Evolutionary conservation across 1,140 invertebrate genomes (phyloP).

Genomic region (Metopolophium dirhodum): DNA sequence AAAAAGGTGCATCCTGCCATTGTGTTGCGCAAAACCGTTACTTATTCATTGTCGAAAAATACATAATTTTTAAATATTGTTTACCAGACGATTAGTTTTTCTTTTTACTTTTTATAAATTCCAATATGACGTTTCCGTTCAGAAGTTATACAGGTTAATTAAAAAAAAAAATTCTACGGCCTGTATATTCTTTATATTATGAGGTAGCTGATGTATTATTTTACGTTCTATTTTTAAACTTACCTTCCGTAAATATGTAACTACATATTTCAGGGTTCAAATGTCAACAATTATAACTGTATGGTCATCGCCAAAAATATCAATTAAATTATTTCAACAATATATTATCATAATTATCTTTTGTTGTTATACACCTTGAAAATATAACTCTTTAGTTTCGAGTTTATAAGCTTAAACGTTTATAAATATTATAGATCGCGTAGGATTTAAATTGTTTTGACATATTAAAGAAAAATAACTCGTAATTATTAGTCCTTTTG

Average conservation of each 20-base stretch:
- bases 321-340: neutral
- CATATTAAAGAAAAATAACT: constrained; percentile 24
- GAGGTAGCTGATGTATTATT: neutral
- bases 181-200: neutral
- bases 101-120: neutral
- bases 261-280: neutral
- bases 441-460: constrained; percentile 12
- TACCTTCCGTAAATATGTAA: neutral
- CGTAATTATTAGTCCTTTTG: neutral
- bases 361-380: neutral
- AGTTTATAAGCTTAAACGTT: neutral
- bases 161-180: neutral
- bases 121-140: neutral
- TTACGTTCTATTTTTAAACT: neutral
- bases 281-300: constrained; percentile 13
- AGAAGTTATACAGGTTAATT: constrained; percentile 24
- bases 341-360: neutral
- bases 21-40: constrained; percentile 26
- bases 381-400: neutral
- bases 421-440: neutral
- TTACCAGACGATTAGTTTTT: neutral
- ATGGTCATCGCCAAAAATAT: neutral
- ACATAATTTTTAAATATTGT: constrained; percentile 42
- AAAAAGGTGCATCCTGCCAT: constrained; percentile 36
- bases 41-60: constrained; percentile 6